Evolutionary conservation across 2,113 vertebrate genomes (phyloP), one percentile per base, ranked within the genome.

Genomic region (Phylloscopus whistleri): DNA sequence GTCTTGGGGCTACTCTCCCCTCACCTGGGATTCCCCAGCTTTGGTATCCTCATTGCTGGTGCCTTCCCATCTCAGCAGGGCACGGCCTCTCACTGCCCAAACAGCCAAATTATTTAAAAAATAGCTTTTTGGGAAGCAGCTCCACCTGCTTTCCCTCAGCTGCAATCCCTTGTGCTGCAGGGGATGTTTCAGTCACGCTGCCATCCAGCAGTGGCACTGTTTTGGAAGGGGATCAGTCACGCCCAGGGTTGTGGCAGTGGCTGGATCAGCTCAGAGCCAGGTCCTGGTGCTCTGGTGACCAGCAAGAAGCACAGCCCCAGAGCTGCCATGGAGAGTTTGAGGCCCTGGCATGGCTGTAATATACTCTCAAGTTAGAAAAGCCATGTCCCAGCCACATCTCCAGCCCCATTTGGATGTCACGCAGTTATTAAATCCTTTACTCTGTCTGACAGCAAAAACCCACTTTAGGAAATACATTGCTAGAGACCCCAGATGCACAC

Each of bases 51-150:
- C 23, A 2, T 10, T 51, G 12, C 49, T 79, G 43, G 9, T 62
- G 31, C 30, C 31, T 62, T 28, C 13, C 56, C 35, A 5, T 28
- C 26, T 7, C 2, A 1, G 23, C 24, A 30, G 53, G 19, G 13
- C 22, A 28, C 21, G 14, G 43, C 11, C 7, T 44, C 51, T 75
- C 27, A 8, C 48, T 31, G 20, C 27, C 16, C 44, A 49, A 46
- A 46, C 3, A 52, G 21, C 1, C 4, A 14, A 3, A 1, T 39
- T 41, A 30, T 49, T n/a, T 3, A 1, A 16, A 48, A 69, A n/a
- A 5, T 0, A 53, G 13, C 5, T 30, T 7, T 39, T 64, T 83
- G 35, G 76, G 63, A 68, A 92, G 58, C 30, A 58, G 30, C 53
- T 67, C 11, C n/a, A 18, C 28, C 31, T 73, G 49, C 26, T 24